Conservation (phyloP, 1,140 invertebrate genomes). For the Heliconius eleuchia region DNA sequence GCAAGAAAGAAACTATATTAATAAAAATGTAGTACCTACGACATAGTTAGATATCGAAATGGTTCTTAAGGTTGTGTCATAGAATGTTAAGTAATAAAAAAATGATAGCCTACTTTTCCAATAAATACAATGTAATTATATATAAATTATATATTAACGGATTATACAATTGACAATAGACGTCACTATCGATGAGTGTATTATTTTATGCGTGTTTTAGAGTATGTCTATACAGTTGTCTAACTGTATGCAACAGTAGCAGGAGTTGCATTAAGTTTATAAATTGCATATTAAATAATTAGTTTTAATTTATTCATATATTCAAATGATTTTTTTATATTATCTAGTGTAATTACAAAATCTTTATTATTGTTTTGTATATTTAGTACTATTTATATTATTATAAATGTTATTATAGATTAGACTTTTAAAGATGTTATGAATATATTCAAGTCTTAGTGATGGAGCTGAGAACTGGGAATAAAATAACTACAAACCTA, state of each 20-base stretch:
- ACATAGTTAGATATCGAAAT: neutral
- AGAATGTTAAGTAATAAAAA: neutral
- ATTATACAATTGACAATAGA: neutral
- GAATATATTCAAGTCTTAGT: neutral
- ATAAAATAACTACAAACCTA: neutral
- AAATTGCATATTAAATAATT: neutral
- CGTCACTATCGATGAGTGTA: neutral
- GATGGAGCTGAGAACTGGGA: neutral
- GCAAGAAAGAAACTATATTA: neutral
- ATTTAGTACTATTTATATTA: conserved; percentile 7
- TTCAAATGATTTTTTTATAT: conserved; percentile 7
- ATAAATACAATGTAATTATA: neutral
- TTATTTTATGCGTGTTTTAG: neutral
- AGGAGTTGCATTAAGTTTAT: too few species aligned
- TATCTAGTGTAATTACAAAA: neutral
- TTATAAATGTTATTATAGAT: conserved; percentile 3
- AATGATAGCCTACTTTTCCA: neutral
- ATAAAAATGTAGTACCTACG: neutral
- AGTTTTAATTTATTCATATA: neutral
- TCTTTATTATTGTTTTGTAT: conserved; percentile 8
- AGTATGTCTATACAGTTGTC: neutral
- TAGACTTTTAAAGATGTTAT: neutral
- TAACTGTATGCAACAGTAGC: neutral
- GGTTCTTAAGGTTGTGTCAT: conserved; percentile 7
- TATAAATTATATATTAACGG: neutral